These are phyloP conservation scores for Stegana nigrithorax DNA, from an alignment of 2,888 invertebrate species.

Conservation along the genomic window DNA sequence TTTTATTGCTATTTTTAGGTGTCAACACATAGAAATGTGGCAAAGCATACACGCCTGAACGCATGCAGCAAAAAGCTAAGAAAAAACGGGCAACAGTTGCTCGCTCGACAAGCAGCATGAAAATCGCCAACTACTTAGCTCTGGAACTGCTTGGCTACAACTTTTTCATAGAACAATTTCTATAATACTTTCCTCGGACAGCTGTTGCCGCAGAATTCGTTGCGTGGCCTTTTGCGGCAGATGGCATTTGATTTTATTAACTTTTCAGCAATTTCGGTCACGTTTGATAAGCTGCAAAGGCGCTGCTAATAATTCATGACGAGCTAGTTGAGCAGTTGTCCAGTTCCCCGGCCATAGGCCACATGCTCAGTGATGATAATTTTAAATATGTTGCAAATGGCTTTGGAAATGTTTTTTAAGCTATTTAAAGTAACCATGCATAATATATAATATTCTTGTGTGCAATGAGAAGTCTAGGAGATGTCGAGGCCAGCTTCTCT, in stretches of 20 bases:
- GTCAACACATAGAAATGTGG: background rate
- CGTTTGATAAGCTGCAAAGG: slow-evolving; percentile 51
- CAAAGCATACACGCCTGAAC: background rate
- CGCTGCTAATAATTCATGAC: slow-evolving; percentile 51
- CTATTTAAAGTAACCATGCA: slow-evolving; percentile 49
- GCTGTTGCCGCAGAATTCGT: background rate
- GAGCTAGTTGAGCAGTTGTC: slow-evolving; percentile 19
- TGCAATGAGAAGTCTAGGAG: too few relatives aligned
- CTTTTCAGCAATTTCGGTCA: slow-evolving; percentile 50
- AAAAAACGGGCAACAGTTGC: background rate
- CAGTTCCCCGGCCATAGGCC: background rate
- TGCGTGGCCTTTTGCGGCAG: background rate
- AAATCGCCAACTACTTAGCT: too few relatives aligned
- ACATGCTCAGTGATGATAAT: too few relatives aligned
- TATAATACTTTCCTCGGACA: background rate
- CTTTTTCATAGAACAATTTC: too few relatives aligned
- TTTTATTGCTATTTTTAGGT: background rate
- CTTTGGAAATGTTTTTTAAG: slow-evolving; percentile 59
- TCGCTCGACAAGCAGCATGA: slow-evolving; percentile 2
- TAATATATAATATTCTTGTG: too few relatives aligned
- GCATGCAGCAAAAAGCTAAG: background rate
- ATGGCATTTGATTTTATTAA: slow-evolving; percentile 38
- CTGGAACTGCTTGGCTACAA: too few relatives aligned
- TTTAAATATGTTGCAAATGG: slow-evolving; percentile 58
- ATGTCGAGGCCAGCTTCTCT: too few relatives aligned